Base-by-base conservation (phyloP, 2,113 vertebrate genomes). In the Arenaria interpres region DNA sequence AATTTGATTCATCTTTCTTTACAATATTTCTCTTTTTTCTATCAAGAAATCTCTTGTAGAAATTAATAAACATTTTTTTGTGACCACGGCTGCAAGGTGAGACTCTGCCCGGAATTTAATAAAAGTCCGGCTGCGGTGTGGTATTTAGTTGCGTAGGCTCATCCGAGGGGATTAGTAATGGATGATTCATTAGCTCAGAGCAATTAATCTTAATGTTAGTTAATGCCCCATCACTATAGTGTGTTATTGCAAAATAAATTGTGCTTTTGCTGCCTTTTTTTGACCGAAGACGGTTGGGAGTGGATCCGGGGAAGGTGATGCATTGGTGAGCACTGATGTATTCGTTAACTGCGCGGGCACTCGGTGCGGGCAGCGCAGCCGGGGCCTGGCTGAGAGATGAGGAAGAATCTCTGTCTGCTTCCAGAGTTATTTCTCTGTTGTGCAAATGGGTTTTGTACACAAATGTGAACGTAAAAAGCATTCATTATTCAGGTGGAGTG, bases 401-500 rank as follows among this genome's bases (percentile, higher is more conserved):
- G 71, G 76, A 88, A 37, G 80, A 69, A 72, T 85, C 95, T n/a
- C 17, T 77, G 73, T 80, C 50, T 80, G 57, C 89, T 66, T 48
- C 20, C 74, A 60, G 48, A 94, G 93, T 92, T 95, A 73, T 85
- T 85, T 71, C 88, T 90, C 77, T 33, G 51, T 79, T 81, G 96
- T 79, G 94, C 92, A 95, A 88, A 93, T 88, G 85, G 92, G 66
- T 89, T 96, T 56, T 46, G 96, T 90, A 92, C 96, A 92, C 95
- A 90, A 94, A 73, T 59, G n/a, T 18, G 28, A 63, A 91, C 35
- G 4, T 90, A 48, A 71, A 85, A 93, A 73, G 89, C 91, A 84
- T 68, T 87, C 96, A 87, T 98, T 92, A 96, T 90, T 97, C 97
- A 96, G 97, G 94, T 75, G 68, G 94, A 85, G 94, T 41, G 94